Evolutionary conservation across 2,113 vertebrate species (phyloP), one percentile per base, ranked within the genome.

Genomic region (Syngnathus scovelli): DNA sequence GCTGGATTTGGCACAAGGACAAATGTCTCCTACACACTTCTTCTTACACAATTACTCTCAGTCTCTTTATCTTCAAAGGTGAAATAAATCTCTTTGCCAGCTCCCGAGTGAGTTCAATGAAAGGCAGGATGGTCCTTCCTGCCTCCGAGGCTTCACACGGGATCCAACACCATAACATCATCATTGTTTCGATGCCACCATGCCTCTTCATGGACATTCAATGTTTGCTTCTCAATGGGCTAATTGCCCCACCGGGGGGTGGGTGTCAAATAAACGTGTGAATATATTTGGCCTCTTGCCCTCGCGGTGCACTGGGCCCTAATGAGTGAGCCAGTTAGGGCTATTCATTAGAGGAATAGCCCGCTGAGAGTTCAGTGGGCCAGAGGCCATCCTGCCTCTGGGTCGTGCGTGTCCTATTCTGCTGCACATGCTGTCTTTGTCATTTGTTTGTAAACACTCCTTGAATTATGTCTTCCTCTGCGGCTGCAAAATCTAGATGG

Each of bases 221-320:
- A 39, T 63, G 77, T 82, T 85, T 83, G 72, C n/a, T 76, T 86
- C 69, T 71, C 70, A 61, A 62, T 77, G 63, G 70, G 65, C 75
- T 87, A 83, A 85, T 86, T 81, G 77, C 76, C 72, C 68, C 58
- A 43, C 48, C 52, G 62, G 52, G 66, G 61, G 37, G 33, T 16
- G 13, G 54, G 13, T 58, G 71, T 71, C 58, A 55, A 66, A 72
- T 49, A 71, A 84, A 80, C 75, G 74, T 72, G 84, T 81, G 78
- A 86, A 85, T 75, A 70, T 68, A 46, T 86, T 75, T 83, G 86
- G 81, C 80, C 87, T 51, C 62, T 71, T 80, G 74, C 39, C 79
- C 78, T 72, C 36, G 12, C 52, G 76, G 71, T 77, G 75, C 80
- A 66, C 70, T 70, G 79, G 67, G 64, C 39, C 78, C 56, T 52